Evolutionary conservation across 2,113 vertebrate species (phyloP).

Genomic region (Leucopsar rothschildi): DNA sequence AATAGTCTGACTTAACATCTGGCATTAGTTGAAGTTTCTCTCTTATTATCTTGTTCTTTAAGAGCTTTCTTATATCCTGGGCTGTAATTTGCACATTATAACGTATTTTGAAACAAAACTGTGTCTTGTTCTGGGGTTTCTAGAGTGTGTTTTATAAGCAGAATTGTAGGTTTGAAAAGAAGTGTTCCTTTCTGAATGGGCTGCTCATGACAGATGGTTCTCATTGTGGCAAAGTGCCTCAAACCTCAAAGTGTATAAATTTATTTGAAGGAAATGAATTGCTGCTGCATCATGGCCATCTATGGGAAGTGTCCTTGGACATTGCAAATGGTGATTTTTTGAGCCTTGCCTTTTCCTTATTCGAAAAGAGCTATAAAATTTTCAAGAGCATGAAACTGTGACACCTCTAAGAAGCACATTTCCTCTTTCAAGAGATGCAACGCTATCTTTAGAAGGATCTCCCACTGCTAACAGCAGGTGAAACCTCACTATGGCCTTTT

Average conservation of each 20-base stretch:
- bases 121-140: slow-evolving; percentile 26
- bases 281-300: neutral
- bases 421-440: neutral
- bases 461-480: neutral
- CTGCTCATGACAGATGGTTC: slow-evolving; percentile 22
- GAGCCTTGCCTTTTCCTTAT: neutral
- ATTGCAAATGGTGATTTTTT: neutral
- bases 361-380: neutral
- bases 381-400: neutral
- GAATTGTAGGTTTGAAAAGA: slow-evolving; percentile 3
- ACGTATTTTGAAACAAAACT: slow-evolving; percentile 10
- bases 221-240: slow-evolving; percentile 31
- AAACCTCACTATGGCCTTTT: neutral
- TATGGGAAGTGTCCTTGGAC: neutral
- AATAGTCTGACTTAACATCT: neutral
- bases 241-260: slow-evolving; percentile 33
- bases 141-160: neutral
- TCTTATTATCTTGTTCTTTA: neutral
- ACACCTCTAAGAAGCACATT: neutral
- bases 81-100: slow-evolving; percentile 52
- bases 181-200: neutral
- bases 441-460: neutral
- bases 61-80: neutral
- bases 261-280: neutral
- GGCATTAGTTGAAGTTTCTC: neutral